Evolutionary conservation across 1,140 invertebrate genomes (phyloP), one percentile per base, ranked within the genome.

Genomic region (Drepana arcuata): DNA sequence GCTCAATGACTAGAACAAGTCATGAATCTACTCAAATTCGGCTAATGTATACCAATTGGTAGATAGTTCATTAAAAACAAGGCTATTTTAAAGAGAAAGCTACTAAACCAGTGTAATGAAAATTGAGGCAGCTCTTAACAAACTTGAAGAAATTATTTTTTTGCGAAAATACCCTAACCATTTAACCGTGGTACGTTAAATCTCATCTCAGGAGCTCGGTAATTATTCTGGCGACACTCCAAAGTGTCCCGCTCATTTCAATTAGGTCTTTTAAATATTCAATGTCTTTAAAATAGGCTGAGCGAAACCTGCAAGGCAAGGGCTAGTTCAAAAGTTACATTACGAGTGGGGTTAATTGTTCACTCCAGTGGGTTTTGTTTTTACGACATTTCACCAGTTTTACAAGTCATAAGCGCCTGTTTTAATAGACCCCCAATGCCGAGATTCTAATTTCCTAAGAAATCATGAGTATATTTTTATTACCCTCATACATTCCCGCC

Each of bases 241-340:
- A 82, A 74, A 78, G 68, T 75, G 74, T 74, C 71, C 53, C 61
- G 68, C 70, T 74, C 74, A 77, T 79, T 82, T 82, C 78, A 82
- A 82, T 81, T 81, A 81, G 77, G 57, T 69, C 66, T 71, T 69
- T 81, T 79, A 79, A 81, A 81, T 81, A 81, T 81, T 81, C 77
- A 81, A 81, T 81, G 77, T 77, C 69, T 71, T 81, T 71, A 79
- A 73, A 81, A 81, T 81, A 81, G 77, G 77, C 73, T 70, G 40
- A 62, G 58, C 63, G 61, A 72, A 67, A 59, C 53, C 57, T 48
- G 47, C 46, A 44, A 45, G 45, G 44, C 40, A 16, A 24, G 40
- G 46, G 49, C 55, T 68, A 67, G 65, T 71, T 70, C 61, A 58
- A 49, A 63, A 65, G 65, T 61, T 71, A 64, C 67, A 70, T 75